phyloP scores from a whole-genome alignment of 2,797 vertebrate genomes.

The Cetoscarus ocellatus region DNA sequence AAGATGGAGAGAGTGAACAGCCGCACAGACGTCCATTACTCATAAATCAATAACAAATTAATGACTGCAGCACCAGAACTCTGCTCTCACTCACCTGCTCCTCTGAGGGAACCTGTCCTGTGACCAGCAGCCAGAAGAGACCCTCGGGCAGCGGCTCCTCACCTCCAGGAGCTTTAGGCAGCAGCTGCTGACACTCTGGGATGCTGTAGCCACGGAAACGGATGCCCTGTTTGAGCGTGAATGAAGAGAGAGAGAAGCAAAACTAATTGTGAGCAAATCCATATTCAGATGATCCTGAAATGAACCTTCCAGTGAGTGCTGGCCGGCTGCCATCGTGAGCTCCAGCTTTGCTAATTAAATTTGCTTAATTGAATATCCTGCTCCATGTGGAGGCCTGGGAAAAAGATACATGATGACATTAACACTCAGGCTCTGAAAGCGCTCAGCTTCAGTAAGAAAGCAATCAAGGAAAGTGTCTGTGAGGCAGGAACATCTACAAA shows the following conservation, averaged over 20 bases:
- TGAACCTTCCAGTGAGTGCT: not conserved
- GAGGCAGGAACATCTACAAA: not conserved
- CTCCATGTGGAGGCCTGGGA: not conserved
- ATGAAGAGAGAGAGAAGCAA: not conserved
- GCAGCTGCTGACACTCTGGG: conserved; percentile 94
- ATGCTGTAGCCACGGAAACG: conserved; percentile 97
- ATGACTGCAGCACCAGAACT: not conserved
- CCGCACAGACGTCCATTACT: not conserved
- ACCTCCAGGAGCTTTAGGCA: conserved; percentile 92
- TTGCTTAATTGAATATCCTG: conserved; percentile 6
- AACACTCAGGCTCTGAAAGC: not conserved
- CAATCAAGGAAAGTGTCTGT: conserved; percentile 33
- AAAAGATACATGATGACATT: conserved; percentile 15
- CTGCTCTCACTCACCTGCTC: conserved; percentile 88
- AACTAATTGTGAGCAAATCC: not conserved
- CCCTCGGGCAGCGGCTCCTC: conserved; percentile 95
- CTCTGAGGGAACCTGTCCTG: conserved; percentile 92
- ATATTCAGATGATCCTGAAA: conserved; percentile 14
- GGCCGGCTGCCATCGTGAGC: conserved; percentile 5
- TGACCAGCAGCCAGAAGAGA: conserved; percentile 97
- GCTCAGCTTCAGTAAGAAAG: conserved; percentile 10
- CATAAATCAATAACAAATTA: not conserved
- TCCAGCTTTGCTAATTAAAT: conserved; percentile 1
- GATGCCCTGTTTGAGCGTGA: conserved; percentile 86
- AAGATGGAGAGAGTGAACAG: conserved; percentile 2